Conservation (phyloP, 1,140 invertebrate genomes). For the Batillaria attramentaria region DNA sequence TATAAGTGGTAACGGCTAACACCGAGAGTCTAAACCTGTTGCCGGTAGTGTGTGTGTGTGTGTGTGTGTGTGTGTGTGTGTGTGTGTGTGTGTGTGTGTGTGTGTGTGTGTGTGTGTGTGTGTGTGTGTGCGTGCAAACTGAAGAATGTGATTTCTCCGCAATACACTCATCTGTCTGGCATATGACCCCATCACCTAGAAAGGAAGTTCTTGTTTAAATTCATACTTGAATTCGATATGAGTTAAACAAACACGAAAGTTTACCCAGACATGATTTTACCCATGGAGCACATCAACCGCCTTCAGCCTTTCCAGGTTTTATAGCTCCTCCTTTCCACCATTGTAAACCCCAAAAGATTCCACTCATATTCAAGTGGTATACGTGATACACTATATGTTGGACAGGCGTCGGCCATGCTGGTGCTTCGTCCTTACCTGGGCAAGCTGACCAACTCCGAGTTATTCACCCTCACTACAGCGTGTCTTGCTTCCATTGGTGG, state of each 20-base stretch:
- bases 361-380: neutral
- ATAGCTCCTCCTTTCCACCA: no score
- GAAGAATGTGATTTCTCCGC: neutral
- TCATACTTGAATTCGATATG: no score
- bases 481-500: conserved; percentile 32
- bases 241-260: neutral
- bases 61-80: conserved; percentile 15
- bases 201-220: no score
- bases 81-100: conserved; percentile 13
- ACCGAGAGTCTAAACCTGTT: no score
- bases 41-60: neutral
- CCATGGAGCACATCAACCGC: neutral
- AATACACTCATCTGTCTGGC: neutral
- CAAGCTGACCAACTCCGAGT: conserved; percentile 33
- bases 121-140: neutral
- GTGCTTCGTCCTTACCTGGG: conserved; percentile 29
- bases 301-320: no score
- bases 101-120: neutral
- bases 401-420: conserved; percentile 23
- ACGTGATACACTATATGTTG: neutral
- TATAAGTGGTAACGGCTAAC: no score
- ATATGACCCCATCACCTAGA: no score
- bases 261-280: neutral
- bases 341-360: no score
- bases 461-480: conserved; percentile 29